Conservation (phyloP, 2,797 vertebrate species). For the Poeciliopsis turneri region DNA sequence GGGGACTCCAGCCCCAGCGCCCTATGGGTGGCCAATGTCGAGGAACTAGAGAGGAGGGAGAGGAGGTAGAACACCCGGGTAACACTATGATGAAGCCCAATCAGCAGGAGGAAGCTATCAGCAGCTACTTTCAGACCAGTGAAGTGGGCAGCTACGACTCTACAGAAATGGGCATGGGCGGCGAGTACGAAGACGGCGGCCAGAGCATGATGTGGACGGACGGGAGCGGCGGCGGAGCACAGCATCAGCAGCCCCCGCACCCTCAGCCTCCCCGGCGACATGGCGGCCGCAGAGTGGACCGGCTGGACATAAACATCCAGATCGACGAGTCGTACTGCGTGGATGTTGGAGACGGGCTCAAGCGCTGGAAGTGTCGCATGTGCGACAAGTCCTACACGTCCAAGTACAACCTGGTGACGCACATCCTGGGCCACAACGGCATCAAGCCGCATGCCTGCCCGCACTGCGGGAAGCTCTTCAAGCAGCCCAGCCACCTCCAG, state of each 20-base stretch:
- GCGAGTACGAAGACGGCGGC: conserved; percentile 81
- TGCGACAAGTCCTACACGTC: conserved; percentile 98
- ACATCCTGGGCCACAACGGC: conserved; percentile 97
- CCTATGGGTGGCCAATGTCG: conserved; percentile 63
- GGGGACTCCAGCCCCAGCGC: conserved; percentile 64
- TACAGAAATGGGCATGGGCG: conserved; percentile 78
- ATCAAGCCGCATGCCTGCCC: conserved; percentile 96
- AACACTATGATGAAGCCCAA: conserved; percentile 74
- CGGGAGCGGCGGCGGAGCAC: conserved; percentile 54
- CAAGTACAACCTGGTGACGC: conserved; percentile 98
- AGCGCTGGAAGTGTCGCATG: conserved; percentile 98
- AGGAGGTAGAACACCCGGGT: conserved; percentile 68
- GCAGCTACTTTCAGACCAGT: conserved; percentile 83
- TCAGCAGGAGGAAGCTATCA: conserved; percentile 80
- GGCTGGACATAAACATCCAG: conserved; percentile 98
- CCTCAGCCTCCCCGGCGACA: conserved; percentile 76
- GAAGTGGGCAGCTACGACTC: conserved; percentile 82
- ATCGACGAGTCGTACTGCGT: conserved; percentile 97
- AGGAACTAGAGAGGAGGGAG: conserved; percentile 60
- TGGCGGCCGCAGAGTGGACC: conserved; percentile 90
- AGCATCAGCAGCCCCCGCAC: conserved; percentile 66
- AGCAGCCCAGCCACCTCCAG: conserved; percentile 97
- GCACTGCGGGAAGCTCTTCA: conserved; percentile 96
- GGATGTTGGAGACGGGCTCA: conserved; percentile 92
- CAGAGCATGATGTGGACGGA: conserved; percentile 82